Evolutionary conservation across 2,797 vertebrate species (phyloP).

Genomic region (Thamnophis elegans): DNA sequence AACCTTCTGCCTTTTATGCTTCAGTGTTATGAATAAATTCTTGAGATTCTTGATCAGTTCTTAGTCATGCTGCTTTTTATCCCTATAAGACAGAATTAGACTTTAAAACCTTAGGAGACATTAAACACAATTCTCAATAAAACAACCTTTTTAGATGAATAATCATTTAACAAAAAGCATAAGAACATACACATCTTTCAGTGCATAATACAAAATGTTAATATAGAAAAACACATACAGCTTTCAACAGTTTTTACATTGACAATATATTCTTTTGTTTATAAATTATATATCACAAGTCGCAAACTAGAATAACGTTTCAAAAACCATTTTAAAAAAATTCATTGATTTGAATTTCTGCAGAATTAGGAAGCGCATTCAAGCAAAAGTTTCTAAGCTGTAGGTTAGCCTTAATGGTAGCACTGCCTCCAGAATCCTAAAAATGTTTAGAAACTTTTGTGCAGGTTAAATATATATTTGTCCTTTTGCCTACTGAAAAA

Average conservation of each 20-base stretch:
- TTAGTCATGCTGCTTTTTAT: constrained; percentile 63
- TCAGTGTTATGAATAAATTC: background rate
- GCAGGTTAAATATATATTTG: background rate
- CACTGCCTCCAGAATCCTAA: background rate
- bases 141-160: background rate
- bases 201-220: background rate
- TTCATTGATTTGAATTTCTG: background rate
- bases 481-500: background rate
- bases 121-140: background rate
- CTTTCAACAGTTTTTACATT: background rate
- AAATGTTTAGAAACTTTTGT: background rate
- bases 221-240: background rate
- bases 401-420: background rate
- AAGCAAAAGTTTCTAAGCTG: background rate
- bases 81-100: constrained; percentile 54
- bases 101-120: constrained; percentile 20
- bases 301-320: background rate
- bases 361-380: background rate
- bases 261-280: background rate
- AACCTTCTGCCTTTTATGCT: constrained; percentile 27
- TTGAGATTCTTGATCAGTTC: constrained; percentile 51
- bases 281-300: background rate
- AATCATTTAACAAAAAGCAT: background rate
- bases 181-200: background rate
- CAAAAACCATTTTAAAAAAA: background rate